Percentiles rank a stretch among this genome's conserved stretches.
These are phyloP conservation scores for Bimastos eiseni DNA, from an alignment of 2,888 invertebrate genomes.

Conservation along the genomic window DNA sequence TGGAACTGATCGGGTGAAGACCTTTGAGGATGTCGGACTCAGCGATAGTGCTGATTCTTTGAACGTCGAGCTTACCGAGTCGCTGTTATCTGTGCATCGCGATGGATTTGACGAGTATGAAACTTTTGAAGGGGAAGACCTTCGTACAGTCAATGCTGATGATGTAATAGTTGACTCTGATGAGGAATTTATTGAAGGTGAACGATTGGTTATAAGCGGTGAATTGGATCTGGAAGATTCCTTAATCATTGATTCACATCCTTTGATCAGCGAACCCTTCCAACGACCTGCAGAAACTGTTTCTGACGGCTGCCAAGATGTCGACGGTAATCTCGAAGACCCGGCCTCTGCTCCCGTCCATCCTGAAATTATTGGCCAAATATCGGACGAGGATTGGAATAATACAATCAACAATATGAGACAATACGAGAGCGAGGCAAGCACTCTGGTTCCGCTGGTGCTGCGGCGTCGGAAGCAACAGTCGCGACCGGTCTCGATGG, in stretches of 20 bases:
- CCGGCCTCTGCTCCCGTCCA: not conserved
- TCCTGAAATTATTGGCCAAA: not conserved
- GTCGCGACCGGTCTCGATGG: constrained; percentile 54
- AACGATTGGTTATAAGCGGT: not conserved
- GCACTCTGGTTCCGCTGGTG: not conserved
- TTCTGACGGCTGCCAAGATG: not conserved
- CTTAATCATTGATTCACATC: not conserved
- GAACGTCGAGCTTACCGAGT: not conserved
- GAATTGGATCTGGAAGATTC: constrained; percentile 1
- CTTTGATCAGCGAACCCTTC: not conserved
- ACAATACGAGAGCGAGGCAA: not conserved
- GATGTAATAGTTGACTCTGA: not conserved
- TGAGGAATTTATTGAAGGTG: not conserved
- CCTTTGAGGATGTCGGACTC: constrained; percentile 36
- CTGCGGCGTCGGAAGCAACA: not conserved
- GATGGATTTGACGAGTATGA: constrained; percentile 29
- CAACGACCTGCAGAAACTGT: not conserved
- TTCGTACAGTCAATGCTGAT: not conserved
- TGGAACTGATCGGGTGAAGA: not conserved
- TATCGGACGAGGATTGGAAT: not conserved
- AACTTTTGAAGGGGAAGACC: constrained; percentile 36
- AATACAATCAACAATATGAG: not conserved
- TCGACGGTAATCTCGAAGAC: not conserved
- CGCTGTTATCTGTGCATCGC: not conserved
- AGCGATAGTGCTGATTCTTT: constrained; percentile 24